Base-by-base conservation (phyloP, 2,113 vertebrate genomes). In the Megalops atlanticus region DNA sequence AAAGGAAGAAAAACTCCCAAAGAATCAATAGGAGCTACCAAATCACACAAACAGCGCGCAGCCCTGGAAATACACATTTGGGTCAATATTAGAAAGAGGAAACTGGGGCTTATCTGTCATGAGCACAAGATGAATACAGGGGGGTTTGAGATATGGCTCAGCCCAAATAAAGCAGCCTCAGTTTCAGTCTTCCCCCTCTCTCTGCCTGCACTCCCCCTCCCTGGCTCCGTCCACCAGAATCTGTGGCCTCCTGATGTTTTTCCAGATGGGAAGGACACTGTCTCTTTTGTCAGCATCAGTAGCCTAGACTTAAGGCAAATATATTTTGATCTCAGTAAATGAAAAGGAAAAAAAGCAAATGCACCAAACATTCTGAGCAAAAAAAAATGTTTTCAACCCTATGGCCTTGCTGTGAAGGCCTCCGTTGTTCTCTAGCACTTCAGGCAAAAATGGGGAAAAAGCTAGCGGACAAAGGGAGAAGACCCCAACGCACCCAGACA, bases 261-360 rank as follows among this genome's bases (percentile, higher is more conserved):
- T 38, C 24, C 58, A 18, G 41, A 54, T n/a, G 15, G 24, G 18
- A 15, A 83, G 76, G 33, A 81, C 83, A 84, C 43, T 58, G 43
- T 11, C n/a, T 21, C 74, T 39, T 43, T 82, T 82, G 80, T 82
- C 11, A 58, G 21, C 6, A 47, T 4, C 38, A 40, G 81, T 52
- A 43, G 52, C 74, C 69, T 36, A 14, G 1, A 71, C 69, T n/a
- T 8, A 64, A 64, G 1, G 58, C 58, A 64, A 64, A 64, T 64
- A 18, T 2, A 4, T 64, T 64, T 64, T 64, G n/a, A 64, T 31
- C 12, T 24, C 58, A 64, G 58, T n/a, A 64, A 31, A 6, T 18
- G 21, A 18, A 58, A 18, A 58, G n/a, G 24, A 24, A 70, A 31
- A 35, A 15, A 12, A 36, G 27, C 3, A 36, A 70, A 71, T 36